Evolutionary conservation across 2,113 vertebrate genomes (phyloP).

Genomic region (Thymallus thymallus): DNA sequence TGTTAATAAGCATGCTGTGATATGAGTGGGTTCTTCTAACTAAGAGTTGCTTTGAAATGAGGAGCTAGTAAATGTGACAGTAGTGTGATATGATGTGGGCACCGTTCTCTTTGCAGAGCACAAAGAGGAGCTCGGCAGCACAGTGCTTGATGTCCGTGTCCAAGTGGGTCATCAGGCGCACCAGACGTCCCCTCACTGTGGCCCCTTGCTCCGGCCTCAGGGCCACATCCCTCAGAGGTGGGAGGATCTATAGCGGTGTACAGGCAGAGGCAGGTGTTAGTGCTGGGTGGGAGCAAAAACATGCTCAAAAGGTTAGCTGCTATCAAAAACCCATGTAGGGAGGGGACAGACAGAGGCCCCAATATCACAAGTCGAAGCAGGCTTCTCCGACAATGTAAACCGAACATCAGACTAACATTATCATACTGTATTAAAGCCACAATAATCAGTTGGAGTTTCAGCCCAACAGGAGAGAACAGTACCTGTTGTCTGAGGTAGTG

Average conservation of each 20-base stretch:
- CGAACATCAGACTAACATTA: too few species aligned
- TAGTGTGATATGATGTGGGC: background rate
- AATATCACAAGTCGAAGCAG: too few species aligned
- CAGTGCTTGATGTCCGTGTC: constrained; percentile 81
- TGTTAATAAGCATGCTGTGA: too few species aligned
- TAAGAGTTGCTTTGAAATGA: background rate
- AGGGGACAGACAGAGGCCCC: too few species aligned
- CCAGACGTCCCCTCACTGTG: constrained; percentile 72
- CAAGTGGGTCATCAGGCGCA: constrained; percentile 80
- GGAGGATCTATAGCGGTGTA: constrained; percentile 66
- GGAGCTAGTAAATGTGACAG: background rate
- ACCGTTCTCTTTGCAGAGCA: constrained; percentile 85
- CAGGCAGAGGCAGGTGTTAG: background rate
- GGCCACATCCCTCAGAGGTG: constrained; percentile 69
- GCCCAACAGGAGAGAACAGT: background rate
- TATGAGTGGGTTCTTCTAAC: too few species aligned
- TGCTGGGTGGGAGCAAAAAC: too few species aligned
- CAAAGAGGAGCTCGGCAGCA: constrained; percentile 80
- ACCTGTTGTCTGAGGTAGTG: constrained; percentile 73
- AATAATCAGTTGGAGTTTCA: background rate
- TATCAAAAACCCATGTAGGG: too few species aligned
- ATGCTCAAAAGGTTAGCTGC: too few species aligned
- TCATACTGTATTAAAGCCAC: background rate
- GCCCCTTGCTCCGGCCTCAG: constrained; percentile 70
- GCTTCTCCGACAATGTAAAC: too few species aligned